A percentile compares a stretch with the other conserved stretches of the same genome.
phyloP scores from a whole-genome alignment of 2,888 invertebrate species.

The Nomada ruficornis region DNA sequence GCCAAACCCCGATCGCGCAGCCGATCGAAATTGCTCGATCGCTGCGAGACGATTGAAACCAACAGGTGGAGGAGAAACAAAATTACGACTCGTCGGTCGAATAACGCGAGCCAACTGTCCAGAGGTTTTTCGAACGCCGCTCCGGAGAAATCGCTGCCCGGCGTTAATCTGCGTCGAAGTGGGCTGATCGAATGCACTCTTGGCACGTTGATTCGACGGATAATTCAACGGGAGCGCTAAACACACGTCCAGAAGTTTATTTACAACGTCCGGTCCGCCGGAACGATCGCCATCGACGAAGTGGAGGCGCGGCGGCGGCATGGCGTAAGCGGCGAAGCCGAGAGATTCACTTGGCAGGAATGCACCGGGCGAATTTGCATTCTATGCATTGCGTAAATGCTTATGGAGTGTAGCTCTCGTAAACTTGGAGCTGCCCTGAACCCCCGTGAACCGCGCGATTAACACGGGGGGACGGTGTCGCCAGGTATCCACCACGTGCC shows the following conservation, averaged over 20 bases:
- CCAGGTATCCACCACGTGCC: constrained; percentile 21
- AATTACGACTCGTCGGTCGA: neutral
- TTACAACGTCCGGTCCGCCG: constrained; percentile 41
- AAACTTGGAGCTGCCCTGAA: constrained; percentile 33
- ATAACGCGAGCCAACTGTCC: neutral
- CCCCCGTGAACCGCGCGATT: constrained; percentile 50
- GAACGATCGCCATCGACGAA: constrained; percentile 35
- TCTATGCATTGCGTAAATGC: constrained; percentile 75
- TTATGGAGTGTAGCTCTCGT: constrained; percentile 62
- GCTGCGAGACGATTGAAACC: neutral
- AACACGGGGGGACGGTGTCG: constrained; percentile 23
- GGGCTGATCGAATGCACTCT: neutral
- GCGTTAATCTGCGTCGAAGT: neutral
- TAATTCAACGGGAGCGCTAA: constrained; percentile 15
- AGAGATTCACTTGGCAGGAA: constrained; percentile 73
- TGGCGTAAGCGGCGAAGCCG: constrained; percentile 37
- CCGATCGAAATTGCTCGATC: constrained; percentile 4
- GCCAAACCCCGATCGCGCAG: neutral
- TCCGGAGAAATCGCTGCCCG: neutral
- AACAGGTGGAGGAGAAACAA: neutral
- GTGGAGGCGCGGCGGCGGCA: neutral
- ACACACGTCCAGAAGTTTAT: constrained; percentile 17
- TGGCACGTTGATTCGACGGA: neutral
- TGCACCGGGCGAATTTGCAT: constrained; percentile 78
- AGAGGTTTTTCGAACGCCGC: no score